Base-by-base conservation (phyloP, 2,797 vertebrate species). In the Neopelma chrysocephalum region DNA sequence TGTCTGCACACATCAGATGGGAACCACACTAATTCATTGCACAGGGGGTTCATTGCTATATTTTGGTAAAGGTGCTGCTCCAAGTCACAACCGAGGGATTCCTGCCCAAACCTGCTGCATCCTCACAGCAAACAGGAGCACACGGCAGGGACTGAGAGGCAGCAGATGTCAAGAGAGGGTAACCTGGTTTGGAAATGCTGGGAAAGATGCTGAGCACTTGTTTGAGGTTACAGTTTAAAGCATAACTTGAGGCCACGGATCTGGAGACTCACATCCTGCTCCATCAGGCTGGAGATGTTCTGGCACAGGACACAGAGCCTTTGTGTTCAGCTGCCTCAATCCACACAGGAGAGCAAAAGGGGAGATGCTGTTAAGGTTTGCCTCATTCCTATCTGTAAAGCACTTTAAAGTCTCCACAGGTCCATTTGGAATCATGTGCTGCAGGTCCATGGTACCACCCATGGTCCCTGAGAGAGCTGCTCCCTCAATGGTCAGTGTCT, bases 401-500 rank as follows among this genome's bases (percentile, higher is more conserved):
- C 31, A 4, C 18, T 61, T 50, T 10, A 15, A 21, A n/a, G 15
- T 18, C 3, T 4, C 38, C 10, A 1, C 1, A 8, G 70, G 31
- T 9, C 29, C 0, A 0, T 42, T 40, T 32, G 1, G 4, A 26
- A 18, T 9, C 17, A 0, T 3, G 29, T 51, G 3, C 31, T 40
- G 62, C 32, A 40, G 18, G 10, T 9, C 11, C 10, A 1, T 0
- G 10, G 58, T 7, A 6, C 54, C 23, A 22, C 14, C 9, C 7
- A 0, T 6, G 1, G 47, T 15, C 26, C 50, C 4, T 1, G 2
- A 38, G 23, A 38, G 17, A 70, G 73, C 29, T 40, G 32, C 20
- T 13, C 12, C 42, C 20, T 15, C 23, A 0, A 0, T 2, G 20
- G 3, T 7, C 43, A 10, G 43, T 1, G 2, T n/a, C 2, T 19